Evolutionary conservation across 2,797 vertebrate species (phyloP), one percentile per base, ranked within the genome.

Genomic region (Sebastes melanostomus): DNA sequence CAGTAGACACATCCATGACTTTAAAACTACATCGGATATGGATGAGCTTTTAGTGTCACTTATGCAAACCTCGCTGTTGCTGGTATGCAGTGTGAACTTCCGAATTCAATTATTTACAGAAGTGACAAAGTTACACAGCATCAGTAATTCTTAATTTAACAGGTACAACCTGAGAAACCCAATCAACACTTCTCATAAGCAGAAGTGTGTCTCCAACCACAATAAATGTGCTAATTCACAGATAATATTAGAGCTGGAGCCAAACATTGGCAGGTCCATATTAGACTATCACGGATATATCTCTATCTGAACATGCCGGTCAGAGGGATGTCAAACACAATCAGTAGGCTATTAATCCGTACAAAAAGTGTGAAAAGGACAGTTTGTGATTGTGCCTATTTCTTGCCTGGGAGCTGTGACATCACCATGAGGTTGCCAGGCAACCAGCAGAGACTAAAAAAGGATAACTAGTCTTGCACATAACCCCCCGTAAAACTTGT

Each of bases 151-250:
- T 42, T 30, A 29, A 6, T 25, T 25, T 38, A 22, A 74, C 60
- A 69, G 42, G 34, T 63, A 38, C 36, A 7, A 24, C 12, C 5
- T 56, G 38, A 55, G 50, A 75, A 72, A 75, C 5, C 77, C 67
- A 62, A 80, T 78, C 60, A 66, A 87, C 72, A 75, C 70, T 55
- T 82, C 29, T 20, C 11, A 38, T 2, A 7, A 27, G 20, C 36
- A 36, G 11, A 32, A 2, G 24, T 65, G 4, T 11, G 3, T 69
- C 24, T 61, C 6, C 12, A 58, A 25, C 16, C 8, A 9, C 8
- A 13, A 20, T 61, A 5, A 55, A 36, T 16, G 20, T 25, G 29
- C 6, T 24, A 11, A 22, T 52, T 14, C 29, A 50, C 4, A 60
- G 24, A 27, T 11, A 10, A 58, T 25, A 13, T 22, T 29, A 34